phyloP scores from a whole-genome alignment of 2,113 vertebrate genomes.

The Columba livia region DNA sequence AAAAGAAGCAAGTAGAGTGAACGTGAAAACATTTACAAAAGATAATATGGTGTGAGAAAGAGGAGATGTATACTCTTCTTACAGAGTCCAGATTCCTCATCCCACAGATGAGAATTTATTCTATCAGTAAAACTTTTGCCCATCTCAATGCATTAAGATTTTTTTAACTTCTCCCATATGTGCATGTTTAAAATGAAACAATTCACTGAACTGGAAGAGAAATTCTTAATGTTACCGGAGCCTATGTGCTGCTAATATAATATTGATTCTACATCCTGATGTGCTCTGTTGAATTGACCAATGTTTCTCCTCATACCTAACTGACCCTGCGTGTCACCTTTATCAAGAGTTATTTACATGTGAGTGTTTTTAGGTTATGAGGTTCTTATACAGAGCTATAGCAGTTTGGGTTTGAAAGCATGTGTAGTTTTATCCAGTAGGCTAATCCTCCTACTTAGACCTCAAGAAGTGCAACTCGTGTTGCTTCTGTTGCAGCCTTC shows the following conservation, averaged over 20 bases:
- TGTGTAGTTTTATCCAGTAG: neutral
- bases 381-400: neutral
- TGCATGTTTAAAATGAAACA: slow-evolving; percentile 4
- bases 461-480: neutral
- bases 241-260: neutral
- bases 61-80: neutral
- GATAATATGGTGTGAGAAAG: neutral
- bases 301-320: neutral
- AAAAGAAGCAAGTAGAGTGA: neutral
- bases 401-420: neutral
- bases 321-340: neutral
- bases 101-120: neutral
- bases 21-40: neutral
- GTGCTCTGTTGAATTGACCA: neutral
- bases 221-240: neutral
- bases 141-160: neutral
- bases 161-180: neutral
- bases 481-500: neutral
- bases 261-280: neutral
- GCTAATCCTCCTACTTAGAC: neutral
- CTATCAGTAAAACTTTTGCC: neutral
- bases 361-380: neutral
- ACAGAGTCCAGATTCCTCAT: neutral
- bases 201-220: neutral
- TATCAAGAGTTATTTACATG: too few relatives aligned